Conservation (phyloP, 2,888 invertebrate species). For the Stenodema calcarata region DNA sequence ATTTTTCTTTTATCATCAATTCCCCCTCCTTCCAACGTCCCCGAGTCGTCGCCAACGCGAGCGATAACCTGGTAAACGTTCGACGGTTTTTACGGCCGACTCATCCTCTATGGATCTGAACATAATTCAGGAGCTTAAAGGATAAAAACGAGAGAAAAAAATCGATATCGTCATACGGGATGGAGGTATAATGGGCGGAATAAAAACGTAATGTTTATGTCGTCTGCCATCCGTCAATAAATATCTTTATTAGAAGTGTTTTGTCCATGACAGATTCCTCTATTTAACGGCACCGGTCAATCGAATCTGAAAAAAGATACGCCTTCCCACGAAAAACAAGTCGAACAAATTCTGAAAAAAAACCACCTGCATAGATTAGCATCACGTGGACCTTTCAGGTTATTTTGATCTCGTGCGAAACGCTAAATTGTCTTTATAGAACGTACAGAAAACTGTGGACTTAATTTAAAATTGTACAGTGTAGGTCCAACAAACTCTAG, state of each 20-base stretch:
- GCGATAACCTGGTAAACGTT: not conserved
- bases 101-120: not conserved
- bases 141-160: not conserved
- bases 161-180: not conserved
- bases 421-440: too few relatives aligned
- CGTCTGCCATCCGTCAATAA: not conserved
- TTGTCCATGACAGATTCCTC: too few relatives aligned
- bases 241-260: not conserved
- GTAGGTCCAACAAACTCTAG: too few relatives aligned
- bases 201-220: not conserved
- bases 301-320: too few relatives aligned
- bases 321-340: too few relatives aligned
- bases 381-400: too few relatives aligned
- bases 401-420: too few relatives aligned
- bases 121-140: not conserved
- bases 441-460: too few relatives aligned
- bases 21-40: not conserved
- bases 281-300: too few relatives aligned
- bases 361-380: too few relatives aligned
- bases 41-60: not conserved
- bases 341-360: too few relatives aligned
- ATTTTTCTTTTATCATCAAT: not conserved
- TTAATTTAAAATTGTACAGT: too few relatives aligned
- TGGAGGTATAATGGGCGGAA: not conserved
- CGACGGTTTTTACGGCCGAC: not conserved